These are phyloP conservation scores for Eilema griseolum DNA, from an alignment of 2,888 invertebrate genomes.

Conservation along the genomic window DNA sequence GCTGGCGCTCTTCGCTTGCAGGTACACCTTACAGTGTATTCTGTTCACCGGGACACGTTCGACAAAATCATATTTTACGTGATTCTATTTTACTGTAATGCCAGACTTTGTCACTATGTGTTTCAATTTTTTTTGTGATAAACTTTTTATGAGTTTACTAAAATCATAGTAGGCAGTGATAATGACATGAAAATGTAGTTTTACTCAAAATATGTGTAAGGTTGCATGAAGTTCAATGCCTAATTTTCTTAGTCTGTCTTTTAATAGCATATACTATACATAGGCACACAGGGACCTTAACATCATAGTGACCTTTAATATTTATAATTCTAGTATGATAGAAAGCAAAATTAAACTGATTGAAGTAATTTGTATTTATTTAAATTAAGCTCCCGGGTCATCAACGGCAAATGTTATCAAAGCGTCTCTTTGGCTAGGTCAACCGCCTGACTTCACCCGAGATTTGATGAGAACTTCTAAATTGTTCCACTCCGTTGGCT, in stretches of 20 bases:
- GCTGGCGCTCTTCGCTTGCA: constrained; percentile 62
- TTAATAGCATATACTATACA: too few species aligned
- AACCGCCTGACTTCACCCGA: constrained; percentile 61
- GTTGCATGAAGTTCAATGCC: not conserved
- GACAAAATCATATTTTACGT: constrained; percentile 83
- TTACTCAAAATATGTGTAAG: not conserved
- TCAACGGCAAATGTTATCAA: constrained; percentile 73
- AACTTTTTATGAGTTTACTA: constrained; percentile 13
- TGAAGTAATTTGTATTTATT: constrained; percentile 77
- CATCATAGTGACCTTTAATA: too few species aligned
- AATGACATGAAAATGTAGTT: not conserved
- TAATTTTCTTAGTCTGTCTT: too few species aligned
- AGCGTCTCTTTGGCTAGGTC: constrained; percentile 72
- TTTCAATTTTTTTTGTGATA: constrained; percentile 30
- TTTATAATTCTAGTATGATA: too few species aligned
- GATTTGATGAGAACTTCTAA: constrained; percentile 75
- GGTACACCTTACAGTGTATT: constrained; percentile 55
- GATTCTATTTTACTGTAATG: constrained; percentile 71
- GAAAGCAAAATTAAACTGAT: constrained; percentile 47
- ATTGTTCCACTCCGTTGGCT: constrained; percentile 73
- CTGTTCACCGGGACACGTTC: constrained; percentile 69
- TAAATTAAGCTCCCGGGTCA: constrained; percentile 73
- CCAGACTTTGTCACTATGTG: constrained; percentile 44
- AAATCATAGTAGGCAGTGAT: not conserved
- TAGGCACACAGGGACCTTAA: too few species aligned